These are phyloP conservation scores for Adelognathus sp. DNA, from an alignment of 2,888 invertebrate genomes.

Conservation along the genomic window DNA sequence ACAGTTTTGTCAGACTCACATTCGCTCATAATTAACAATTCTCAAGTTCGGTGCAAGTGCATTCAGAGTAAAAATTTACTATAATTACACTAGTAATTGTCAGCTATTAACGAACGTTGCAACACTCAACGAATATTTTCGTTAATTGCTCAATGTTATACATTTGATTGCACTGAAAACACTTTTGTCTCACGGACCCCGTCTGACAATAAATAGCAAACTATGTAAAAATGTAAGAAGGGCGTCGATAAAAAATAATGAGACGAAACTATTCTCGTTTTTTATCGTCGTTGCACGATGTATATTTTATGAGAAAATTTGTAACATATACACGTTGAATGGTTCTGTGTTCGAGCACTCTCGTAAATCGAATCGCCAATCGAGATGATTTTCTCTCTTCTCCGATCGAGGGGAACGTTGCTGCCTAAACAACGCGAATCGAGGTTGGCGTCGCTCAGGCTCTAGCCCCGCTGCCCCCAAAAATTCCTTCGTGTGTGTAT, in stretches of 20 bases:
- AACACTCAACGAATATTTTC: too few relatives aligned
- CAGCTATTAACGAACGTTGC: too few relatives aligned
- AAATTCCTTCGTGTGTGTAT: neutral
- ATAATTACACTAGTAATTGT: too few relatives aligned
- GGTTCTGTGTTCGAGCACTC: neutral
- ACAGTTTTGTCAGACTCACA: too few relatives aligned
- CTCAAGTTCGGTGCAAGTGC: too few relatives aligned
- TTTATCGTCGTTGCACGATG: neutral
- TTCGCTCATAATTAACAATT: too few relatives aligned
- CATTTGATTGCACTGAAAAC: too few relatives aligned
- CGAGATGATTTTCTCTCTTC: conserved; percentile 8
- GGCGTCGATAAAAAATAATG: neutral
- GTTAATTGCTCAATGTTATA: too few relatives aligned
- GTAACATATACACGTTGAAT: neutral
- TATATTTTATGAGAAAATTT: neutral
- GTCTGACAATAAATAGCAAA: neutral
- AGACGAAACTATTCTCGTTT: neutral
- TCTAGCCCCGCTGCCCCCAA: neutral
- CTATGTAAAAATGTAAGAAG: neutral
- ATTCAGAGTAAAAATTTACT: too few relatives aligned
- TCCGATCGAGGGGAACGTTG: neutral
- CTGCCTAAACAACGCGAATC: conserved; percentile 20
- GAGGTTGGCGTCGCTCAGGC: conserved; percentile 15
- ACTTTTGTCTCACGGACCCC: neutral
- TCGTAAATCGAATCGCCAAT: conserved; percentile 1